These are phyloP conservation scores for Pleuronectes platessa DNA, from an alignment of 2,113 vertebrate genomes.

Conservation along the genomic window DNA sequence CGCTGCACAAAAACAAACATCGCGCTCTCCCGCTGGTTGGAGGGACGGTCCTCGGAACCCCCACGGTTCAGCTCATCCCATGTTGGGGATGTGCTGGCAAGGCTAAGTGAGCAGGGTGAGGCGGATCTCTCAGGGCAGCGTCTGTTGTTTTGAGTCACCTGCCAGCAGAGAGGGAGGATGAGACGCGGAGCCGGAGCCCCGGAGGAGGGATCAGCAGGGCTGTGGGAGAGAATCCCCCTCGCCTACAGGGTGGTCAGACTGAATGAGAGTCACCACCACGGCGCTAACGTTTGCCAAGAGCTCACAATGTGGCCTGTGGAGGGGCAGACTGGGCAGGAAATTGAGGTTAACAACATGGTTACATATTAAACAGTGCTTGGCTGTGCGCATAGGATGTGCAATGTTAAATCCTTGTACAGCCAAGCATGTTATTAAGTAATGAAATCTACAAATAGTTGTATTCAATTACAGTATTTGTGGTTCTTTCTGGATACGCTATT, in stretches of 20 bases:
- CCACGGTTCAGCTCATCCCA: slow-evolving; percentile 64
- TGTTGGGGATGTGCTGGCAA: slow-evolving; percentile 62
- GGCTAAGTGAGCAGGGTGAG: slow-evolving; percentile 56
- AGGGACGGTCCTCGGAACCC: slow-evolving; percentile 65
- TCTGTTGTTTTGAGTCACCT: slow-evolving; percentile 77
- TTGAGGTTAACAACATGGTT: slow-evolving; percentile 85
- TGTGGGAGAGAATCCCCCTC: slow-evolving; percentile 61
- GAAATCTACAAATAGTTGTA: neutral
- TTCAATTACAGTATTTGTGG: slow-evolving; percentile 7
- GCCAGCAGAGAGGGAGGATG: slow-evolving; percentile 69
- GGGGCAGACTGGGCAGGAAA: slow-evolving; percentile 79
- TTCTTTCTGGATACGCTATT: slow-evolving; percentile 3
- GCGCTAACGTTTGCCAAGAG: slow-evolving; percentile 70
- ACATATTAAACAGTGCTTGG: slow-evolving; percentile 76
- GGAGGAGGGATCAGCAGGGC: slow-evolving; percentile 57
- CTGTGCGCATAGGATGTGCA: slow-evolving; percentile 77
- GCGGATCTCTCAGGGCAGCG: slow-evolving; percentile 72
- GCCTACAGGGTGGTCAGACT: slow-evolving; percentile 73
- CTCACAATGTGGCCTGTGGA: slow-evolving; percentile 70
- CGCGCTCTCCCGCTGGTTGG: slow-evolving; percentile 60
- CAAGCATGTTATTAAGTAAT: slow-evolving; percentile 26
- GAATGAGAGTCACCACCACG: slow-evolving; percentile 64
- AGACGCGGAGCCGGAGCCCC: slow-evolving; percentile 54
- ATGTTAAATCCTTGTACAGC: slow-evolving; percentile 63
- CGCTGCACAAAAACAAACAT: slow-evolving; percentile 71